Evolutionary conservation across 2,113 vertebrate species (phyloP).

Genomic region (Callithrix jacchus): DNA sequence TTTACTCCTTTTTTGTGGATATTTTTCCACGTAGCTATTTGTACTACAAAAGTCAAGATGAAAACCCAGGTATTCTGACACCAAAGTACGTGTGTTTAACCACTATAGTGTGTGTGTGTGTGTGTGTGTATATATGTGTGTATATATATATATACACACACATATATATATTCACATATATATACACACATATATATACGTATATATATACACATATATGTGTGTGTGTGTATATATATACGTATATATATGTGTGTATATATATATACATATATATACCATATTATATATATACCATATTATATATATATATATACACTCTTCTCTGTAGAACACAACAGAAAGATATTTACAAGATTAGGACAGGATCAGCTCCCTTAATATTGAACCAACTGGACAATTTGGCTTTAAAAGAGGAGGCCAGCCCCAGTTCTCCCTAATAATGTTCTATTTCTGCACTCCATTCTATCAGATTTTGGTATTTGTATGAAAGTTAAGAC

Average conservation of each 20-base stretch:
- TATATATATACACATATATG: no score
- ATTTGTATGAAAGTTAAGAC: conserved; percentile 4
- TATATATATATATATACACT: no score
- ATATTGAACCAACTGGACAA: not conserved
- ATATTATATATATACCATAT: no score
- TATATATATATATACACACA: no score
- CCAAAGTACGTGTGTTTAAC: not conserved
- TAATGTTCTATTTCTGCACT: not conserved
- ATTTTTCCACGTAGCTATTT: not conserved
- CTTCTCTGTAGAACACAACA: not conserved
- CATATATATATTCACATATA: no score
- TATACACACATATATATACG: no score
- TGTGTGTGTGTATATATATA: no score
- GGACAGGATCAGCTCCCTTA: not conserved
- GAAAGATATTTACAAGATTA: not conserved
- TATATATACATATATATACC: no score
- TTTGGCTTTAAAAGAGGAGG: not conserved
- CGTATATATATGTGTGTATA: no score
- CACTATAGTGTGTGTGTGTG: no score
- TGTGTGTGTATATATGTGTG: no score
- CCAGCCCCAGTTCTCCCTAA: not conserved
- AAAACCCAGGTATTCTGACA: not conserved
- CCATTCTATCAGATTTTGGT: not conserved
- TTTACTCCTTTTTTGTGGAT: not conserved
- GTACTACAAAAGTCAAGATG: not conserved